Evolutionary conservation across 1,140 invertebrate genomes (phyloP), one percentile per base, ranked within the genome.

Genomic region (Brachionus calyciflorus): DNA sequence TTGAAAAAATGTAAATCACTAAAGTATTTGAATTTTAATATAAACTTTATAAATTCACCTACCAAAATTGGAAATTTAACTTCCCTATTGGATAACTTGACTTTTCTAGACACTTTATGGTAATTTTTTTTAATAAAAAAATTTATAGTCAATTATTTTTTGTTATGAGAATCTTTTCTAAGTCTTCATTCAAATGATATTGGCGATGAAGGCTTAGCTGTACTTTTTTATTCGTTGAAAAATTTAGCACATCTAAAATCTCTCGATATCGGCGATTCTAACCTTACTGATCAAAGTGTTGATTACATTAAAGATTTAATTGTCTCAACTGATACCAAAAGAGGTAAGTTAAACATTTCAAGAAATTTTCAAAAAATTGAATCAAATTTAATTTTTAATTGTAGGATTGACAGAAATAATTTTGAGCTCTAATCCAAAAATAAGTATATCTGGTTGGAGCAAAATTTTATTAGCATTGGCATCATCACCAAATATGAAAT

Each of bases 1-100:
- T 49, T 73, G 26, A 73, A 73, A 73, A 73, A 73, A 73, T 73
- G 69, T 21, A 51, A 51, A 14, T 37, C 44, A 30, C 4, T 73
- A 24, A 55, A 37, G 33, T 73, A 73, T 51, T 24, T 73, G 12
- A 73, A 73, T 55, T 55, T 73, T 37, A 73, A 55, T 41, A 55
- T 73, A 55, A 73, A 73, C 19, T 37, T 73, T 21, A 73, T 73
- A 19, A 30, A 73, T n/a, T 51, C 69, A 9, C 37, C 37, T 9
- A 41, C 1, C 3, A 49, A 41, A 73, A n/a, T 73, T 40, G 51
- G 51, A 51, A 51, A 51, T 14, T 14, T 49, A 10, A 73, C 69
- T 21, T 21, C 21, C 9, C 19, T 73, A 12, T 9, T 73, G 5
- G 26, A n/a, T 12, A 73, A 37, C 24, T 51, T 73, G 51, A 17